These are phyloP conservation scores for Mustela lutreola DNA, from an alignment of 2,113 vertebrate species.

Conservation along the genomic window DNA sequence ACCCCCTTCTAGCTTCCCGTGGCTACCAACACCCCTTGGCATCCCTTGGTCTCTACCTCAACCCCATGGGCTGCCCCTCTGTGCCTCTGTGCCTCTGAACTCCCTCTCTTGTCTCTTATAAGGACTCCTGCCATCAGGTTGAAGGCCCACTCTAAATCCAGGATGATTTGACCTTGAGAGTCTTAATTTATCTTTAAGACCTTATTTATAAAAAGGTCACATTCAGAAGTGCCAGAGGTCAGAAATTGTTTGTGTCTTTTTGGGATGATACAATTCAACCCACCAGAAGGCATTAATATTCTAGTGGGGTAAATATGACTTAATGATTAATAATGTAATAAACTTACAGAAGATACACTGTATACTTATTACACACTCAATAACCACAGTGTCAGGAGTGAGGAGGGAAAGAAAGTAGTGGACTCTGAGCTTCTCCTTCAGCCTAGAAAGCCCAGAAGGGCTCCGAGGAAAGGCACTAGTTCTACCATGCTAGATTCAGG, in stretches of 20 bases:
- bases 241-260: background rate
- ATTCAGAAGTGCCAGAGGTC: too few relatives aligned
- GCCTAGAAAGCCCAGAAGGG: background rate
- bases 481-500: background rate
- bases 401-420: accelerated
- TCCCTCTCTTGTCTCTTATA: background rate
- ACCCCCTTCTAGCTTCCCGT: accelerated
- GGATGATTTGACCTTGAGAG: background rate
- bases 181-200: background rate
- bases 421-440: background rate
- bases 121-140: accelerated
- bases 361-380: background rate
- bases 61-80: background rate
- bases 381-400: background rate
- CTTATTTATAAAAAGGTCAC: background rate
- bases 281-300: background rate
- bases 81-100: background rate
- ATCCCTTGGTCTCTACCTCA: background rate
- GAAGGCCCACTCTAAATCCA: background rate
- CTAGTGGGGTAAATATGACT: background rate
- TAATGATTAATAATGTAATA: background rate
- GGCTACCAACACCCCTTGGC: accelerated
- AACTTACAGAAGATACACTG: background rate
- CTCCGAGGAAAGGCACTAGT: background rate
- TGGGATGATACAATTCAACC: background rate